Conservation (phyloP, 2,888 invertebrate genomes). For the Dorcus parallelipipedus region DNA sequence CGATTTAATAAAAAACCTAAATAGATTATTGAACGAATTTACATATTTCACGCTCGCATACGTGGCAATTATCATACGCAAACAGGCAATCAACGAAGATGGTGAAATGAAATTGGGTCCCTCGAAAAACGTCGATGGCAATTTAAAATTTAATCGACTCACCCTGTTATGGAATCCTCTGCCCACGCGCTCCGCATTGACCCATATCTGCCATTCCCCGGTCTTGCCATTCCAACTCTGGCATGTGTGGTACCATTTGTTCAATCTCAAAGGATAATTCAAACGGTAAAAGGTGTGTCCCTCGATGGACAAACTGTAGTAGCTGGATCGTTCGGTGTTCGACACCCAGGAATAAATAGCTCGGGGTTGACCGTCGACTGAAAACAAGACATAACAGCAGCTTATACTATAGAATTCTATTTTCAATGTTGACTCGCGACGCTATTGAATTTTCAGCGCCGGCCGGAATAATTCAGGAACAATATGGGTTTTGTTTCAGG, state of each 20-base stretch:
- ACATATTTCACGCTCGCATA: too few species aligned
- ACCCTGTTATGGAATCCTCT: conserved; percentile 85
- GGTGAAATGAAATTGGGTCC: too few species aligned
- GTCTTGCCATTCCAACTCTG: conserved; percentile 87
- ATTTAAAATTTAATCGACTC: conserved; percentile 42
- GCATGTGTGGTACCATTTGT: conserved; percentile 82
- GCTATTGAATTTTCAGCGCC: too few species aligned
- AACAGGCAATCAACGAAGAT: too few species aligned
- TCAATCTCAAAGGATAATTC: conserved; percentile 65
- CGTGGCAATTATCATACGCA: too few species aligned
- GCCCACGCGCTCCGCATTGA: conserved; percentile 80
- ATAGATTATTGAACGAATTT: too few species aligned
- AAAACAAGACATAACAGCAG: conserved; percentile 24
- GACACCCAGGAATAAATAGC: conserved; percentile 78
- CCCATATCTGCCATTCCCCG: conserved; percentile 88
- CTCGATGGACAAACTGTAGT: conserved; percentile 76
- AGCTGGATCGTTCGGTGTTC: conserved; percentile 76
- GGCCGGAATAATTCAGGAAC: too few species aligned
- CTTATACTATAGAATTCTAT: too few species aligned
- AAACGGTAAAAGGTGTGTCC: conserved; percentile 79
- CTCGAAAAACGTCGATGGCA: conserved; percentile 1
- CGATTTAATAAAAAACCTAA: too few species aligned
- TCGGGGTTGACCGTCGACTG: conserved; percentile 70
- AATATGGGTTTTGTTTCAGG: too few species aligned
- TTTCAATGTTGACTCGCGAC: too few species aligned